Base-by-base conservation (phyloP, 2,888 invertebrate genomes). In the Agrotis exclamationis region DNA sequence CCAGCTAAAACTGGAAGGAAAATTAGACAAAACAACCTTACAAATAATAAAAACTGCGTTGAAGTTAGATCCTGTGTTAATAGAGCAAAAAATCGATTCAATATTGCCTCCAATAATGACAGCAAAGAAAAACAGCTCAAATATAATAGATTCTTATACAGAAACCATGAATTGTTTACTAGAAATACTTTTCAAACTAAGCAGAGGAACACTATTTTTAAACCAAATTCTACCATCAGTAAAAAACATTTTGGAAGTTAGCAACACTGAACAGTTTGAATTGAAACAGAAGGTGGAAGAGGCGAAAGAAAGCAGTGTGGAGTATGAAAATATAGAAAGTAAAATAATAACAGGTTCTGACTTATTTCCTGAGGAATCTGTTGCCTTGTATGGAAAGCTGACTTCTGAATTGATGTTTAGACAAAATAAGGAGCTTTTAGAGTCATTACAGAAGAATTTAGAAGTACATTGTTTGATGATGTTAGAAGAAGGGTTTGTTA, bases 351-450 rank as follows among this genome's bases (percentile, higher is more conserved):
- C 84, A 1, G 92, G 91, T 2, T 77, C 79, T 70, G 96, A 96
- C 82, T 70, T 96, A 16, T 92, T 96, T 71, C 95, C 96, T 2
- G 51, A 85, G 53, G 89, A 92, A 70, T 93, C 95, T 89, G 84
- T 94, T 0, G 88, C 92, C 63, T 79, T 87, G 20, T 96, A 93
- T 88, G 96, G 96, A 3, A 94, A 90, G 72, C 82, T 94, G 66
- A 94, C 94, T 6, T 93, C 93, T 0, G 96, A 96, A 71, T 82
- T 96, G 44, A 93, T 96, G 94, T 96, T 95, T 50, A 91, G 96
- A 68, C 96, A 96, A 74, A 96, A 93, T 82, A 93, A 92, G 51
- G 95, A 96, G 28, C 82, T 96, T 18, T 84, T 96, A 22, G 80
- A 91, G 44, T 88, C 87, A 5, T 78, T 96, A 20, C 94, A 93